phyloP scores from a whole-genome alignment of 2,113 vertebrate species.

The Silurus meridionalis region DNA sequence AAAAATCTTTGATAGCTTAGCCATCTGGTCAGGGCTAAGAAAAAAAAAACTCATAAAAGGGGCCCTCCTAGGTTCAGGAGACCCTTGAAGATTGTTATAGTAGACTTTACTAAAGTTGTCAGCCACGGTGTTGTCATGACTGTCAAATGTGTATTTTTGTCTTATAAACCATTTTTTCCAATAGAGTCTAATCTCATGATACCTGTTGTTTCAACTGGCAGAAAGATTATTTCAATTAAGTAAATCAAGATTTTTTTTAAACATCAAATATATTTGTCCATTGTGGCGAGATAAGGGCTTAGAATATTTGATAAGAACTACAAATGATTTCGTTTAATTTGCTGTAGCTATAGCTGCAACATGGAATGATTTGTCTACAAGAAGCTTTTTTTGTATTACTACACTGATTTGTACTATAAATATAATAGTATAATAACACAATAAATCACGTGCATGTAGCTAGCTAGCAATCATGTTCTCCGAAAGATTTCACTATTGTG shows the following conservation, averaged over 20 bases:
- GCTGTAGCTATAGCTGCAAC: too few relatives aligned
- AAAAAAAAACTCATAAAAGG: conserved; percentile 90
- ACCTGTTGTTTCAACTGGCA: neutral
- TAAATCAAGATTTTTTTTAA: neutral
- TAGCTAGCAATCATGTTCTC: neutral
- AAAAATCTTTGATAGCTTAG: conserved; percentile 97
- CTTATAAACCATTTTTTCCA: conserved; percentile 76
- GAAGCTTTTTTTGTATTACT: neutral
- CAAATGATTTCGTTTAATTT: neutral
- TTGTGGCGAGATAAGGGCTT: conserved; percentile 34
- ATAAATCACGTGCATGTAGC: neutral
- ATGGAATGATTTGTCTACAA: neutral
- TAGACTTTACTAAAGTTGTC: conserved; percentile 91
- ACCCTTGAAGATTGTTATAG: conserved; percentile 81
- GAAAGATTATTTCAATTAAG: neutral
- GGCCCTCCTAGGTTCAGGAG: conserved; percentile 92
- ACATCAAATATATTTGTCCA: conserved; percentile 41
- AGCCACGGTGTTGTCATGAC: conserved; percentile 82
- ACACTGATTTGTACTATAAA: neutral
- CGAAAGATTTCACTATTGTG: neutral
- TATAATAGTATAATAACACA: neutral
- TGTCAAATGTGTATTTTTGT: conserved; percentile 94
- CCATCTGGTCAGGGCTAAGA: conserved; percentile 92
- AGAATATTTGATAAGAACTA: conserved; percentile 30
- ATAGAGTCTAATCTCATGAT: conserved; percentile 75